Conservation (phyloP, 2,113 vertebrate species). For the Crotalus horridus region DNA sequence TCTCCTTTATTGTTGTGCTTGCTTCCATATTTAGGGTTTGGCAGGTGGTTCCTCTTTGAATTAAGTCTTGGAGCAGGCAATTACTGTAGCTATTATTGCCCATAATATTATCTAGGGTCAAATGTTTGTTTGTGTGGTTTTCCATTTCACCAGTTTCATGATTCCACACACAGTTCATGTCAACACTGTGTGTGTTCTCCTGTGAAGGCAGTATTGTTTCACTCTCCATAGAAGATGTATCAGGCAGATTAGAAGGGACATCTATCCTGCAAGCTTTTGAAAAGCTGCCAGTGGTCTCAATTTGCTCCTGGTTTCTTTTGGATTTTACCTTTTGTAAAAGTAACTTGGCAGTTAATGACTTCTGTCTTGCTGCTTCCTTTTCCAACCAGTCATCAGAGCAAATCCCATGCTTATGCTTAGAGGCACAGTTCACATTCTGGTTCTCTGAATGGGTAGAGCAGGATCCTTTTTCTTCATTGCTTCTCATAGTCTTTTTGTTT, state of each 20-base stretch:
- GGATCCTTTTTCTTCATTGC: constrained; percentile 36
- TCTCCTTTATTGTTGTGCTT: constrained; percentile 60
- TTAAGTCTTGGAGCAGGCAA: constrained; percentile 59
- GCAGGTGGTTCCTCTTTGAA: constrained; percentile 51
- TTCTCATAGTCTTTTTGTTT: constrained; percentile 28
- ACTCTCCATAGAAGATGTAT: constrained; percentile 34
- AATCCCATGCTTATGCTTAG: constrained; percentile 20
- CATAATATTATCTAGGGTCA: constrained; percentile 40
- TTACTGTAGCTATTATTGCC: constrained; percentile 44
- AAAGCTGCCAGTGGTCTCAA: constrained; percentile 33
- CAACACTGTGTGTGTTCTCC: constrained; percentile 70
- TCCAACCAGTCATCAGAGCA: constrained; percentile 44
- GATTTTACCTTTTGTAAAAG: constrained; percentile 69
- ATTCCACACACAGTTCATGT: constrained; percentile 61
- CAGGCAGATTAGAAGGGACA: constrained; percentile 42
- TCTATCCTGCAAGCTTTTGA: constrained; percentile 37
- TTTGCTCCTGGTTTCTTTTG: constrained; percentile 61
- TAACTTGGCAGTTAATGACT: constrained; percentile 57
- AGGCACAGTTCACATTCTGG: constrained; percentile 26
- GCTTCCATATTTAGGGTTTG: constrained; percentile 49
- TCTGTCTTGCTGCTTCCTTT: constrained; percentile 35
- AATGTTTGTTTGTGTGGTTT: constrained; percentile 40
- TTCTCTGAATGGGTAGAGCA: constrained; percentile 12
- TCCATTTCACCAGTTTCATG: constrained; percentile 42
- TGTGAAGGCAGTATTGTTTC: constrained; percentile 68